A percentile compares a stretch with the other conserved stretches of the same genome.
These are phyloP conservation scores for Hippocampus mohnikei DNA, from an alignment of 2,113 vertebrate species.

Conservation along the genomic window DNA sequence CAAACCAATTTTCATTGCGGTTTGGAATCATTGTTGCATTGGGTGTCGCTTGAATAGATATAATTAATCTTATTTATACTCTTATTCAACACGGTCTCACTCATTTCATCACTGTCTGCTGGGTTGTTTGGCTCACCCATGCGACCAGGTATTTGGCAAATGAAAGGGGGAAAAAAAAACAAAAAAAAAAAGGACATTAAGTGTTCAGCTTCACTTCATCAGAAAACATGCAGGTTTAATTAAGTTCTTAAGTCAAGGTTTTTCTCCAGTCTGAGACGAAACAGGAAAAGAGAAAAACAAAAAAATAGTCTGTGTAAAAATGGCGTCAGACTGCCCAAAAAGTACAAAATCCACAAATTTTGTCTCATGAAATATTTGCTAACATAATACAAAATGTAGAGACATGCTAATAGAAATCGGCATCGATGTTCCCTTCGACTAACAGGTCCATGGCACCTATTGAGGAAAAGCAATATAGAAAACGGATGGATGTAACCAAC, in stretches of 20 bases:
- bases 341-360: no score
- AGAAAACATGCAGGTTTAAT: background rate
- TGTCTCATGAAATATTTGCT: no score
- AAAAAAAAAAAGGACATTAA: background rate
- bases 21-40: slow-evolving; percentile 5
- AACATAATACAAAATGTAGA: no score
- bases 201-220: background rate
- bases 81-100: background rate
- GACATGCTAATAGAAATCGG: no score
- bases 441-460: no score
- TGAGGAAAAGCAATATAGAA: background rate
- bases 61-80: slow-evolving; percentile 2
- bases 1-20: background rate
- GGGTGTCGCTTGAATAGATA: background rate
- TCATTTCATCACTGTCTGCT: background rate
- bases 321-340: no score
- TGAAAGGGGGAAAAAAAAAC: background rate
- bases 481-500: background rate
- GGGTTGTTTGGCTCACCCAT: background rate
- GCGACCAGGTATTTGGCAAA: background rate
- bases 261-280: background rate
- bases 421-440: no score
- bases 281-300: background rate
- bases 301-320: background rate
- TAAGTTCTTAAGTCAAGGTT: background rate